Evolutionary conservation across 2,888 invertebrate genomes (phyloP).

Genomic region (Ceriagrion tenellum): DNA sequence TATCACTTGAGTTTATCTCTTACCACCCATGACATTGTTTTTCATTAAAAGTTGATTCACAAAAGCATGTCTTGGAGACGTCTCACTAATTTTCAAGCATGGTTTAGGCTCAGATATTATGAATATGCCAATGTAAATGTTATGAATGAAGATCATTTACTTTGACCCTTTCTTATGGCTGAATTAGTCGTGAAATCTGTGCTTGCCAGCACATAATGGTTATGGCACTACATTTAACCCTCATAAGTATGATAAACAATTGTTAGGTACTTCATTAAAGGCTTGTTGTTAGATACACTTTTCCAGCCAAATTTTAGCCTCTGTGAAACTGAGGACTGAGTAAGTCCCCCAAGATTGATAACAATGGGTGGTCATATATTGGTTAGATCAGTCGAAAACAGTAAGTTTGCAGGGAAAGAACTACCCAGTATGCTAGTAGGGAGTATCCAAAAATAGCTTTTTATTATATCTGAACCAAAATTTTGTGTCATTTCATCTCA

Average conservation of each 20-base stretch:
- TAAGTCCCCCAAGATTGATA: neutral
- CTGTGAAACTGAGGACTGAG: neutral
- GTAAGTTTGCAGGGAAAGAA: neutral
- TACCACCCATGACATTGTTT: neutral
- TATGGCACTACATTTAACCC: neutral
- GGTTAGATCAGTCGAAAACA: neutral
- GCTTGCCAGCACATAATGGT: neutral
- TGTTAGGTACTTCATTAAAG: conserved; percentile 21
- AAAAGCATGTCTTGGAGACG: neutral
- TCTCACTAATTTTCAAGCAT: neutral
- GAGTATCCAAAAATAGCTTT: neutral
- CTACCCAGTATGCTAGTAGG: neutral
- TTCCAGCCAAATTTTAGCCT: neutral
- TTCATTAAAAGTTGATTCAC: neutral
- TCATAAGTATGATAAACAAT: conserved; percentile 54
- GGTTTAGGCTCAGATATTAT: neutral
- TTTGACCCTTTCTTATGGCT: neutral
- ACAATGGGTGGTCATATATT: neutral
- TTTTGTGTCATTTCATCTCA: neutral
- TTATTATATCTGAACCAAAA: neutral
- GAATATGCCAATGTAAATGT: neutral
- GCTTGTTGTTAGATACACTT: conserved; percentile 36
- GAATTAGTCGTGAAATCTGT: neutral
- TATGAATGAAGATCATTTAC: neutral
- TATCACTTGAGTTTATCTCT: neutral